Percentiles rank a stretch among this genome's conserved stretches.
phyloP scores from a whole-genome alignment of 2,113 vertebrate genomes.

The Passerina amoena region DNA sequence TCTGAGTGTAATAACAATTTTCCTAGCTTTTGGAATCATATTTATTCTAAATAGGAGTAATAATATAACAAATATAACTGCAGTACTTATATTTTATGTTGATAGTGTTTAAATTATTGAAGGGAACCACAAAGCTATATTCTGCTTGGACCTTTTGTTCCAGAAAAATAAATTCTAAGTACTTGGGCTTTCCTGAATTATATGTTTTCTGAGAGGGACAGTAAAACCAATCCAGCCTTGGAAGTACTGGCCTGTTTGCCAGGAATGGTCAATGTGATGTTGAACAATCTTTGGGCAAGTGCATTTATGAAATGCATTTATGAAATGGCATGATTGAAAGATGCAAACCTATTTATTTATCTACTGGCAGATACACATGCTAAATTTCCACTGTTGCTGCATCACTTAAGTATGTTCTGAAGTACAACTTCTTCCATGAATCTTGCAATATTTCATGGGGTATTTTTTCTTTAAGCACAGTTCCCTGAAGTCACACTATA shows the following conservation, averaged over 20 bases:
- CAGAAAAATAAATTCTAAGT: not conserved
- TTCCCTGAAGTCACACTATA: not conserved
- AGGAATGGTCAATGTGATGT: not conserved
- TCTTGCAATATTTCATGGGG: not conserved
- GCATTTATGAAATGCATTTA: not conserved
- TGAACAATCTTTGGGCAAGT: not conserved
- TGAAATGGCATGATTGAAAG: not conserved
- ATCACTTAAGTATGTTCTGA: not conserved
- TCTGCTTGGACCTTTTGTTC: not conserved
- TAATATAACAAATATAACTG: not conserved
- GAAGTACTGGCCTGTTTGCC: not conserved
- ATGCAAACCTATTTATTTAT: not conserved
- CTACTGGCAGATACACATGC: not conserved
- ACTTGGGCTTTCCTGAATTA: not conserved
- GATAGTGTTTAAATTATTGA: constrained; percentile 32
- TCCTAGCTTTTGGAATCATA: not conserved
- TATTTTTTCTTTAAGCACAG: not conserved
- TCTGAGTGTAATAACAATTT: not conserved
- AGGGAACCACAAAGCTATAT: not conserved
- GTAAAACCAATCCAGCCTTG: not conserved
- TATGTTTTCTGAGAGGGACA: not conserved
- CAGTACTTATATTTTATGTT: constrained; percentile 10
- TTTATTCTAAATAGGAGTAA: constrained; percentile 10
- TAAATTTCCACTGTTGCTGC: not conserved
- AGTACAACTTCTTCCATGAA: not conserved